Percentiles rank a stretch among this genome's conserved stretches.
These are phyloP conservation scores for Tragelaphus scriptus DNA, from an alignment of 2,113 vertebrate species.

Conservation along the genomic window DNA sequence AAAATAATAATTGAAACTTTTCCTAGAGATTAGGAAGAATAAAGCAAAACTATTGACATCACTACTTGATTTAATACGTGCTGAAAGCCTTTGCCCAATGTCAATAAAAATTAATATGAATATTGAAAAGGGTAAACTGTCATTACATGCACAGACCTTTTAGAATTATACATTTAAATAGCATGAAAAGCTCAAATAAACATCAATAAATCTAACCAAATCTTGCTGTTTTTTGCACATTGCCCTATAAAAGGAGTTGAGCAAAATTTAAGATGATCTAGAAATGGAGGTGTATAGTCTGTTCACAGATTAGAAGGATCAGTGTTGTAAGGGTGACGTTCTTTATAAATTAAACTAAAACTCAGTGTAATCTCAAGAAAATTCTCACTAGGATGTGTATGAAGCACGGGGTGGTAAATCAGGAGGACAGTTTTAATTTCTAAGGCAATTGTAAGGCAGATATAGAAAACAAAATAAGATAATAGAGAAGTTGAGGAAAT, in stretches of 20 bases:
- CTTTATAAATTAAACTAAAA: not conserved
- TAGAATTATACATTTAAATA: not conserved
- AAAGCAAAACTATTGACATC: not conserved
- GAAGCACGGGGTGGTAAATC: not conserved
- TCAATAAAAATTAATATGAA: not conserved
- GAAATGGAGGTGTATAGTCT: not conserved
- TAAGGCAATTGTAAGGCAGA: not conserved
- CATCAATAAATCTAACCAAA: not conserved
- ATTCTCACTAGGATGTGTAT: not conserved
- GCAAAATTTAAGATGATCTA: not conserved
- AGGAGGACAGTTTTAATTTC: not conserved
- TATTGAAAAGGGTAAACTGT: not conserved
- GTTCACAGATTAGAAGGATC: no score
- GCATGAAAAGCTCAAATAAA: not conserved
- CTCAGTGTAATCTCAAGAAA: not conserved
- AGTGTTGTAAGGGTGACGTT: not conserved
- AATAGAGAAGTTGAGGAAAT: not conserved
- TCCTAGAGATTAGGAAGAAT: not conserved
- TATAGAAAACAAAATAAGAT: not conserved
- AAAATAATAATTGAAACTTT: slow-evolving; percentile 1
- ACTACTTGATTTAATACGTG: not conserved
- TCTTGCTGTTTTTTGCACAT: not conserved
- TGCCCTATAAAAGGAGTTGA: not conserved
- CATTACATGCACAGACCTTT: not conserved
- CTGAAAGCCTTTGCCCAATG: not conserved